phyloP scores from a whole-genome alignment of 2,113 vertebrate species.

The Excalfactoria chinensis region DNA sequence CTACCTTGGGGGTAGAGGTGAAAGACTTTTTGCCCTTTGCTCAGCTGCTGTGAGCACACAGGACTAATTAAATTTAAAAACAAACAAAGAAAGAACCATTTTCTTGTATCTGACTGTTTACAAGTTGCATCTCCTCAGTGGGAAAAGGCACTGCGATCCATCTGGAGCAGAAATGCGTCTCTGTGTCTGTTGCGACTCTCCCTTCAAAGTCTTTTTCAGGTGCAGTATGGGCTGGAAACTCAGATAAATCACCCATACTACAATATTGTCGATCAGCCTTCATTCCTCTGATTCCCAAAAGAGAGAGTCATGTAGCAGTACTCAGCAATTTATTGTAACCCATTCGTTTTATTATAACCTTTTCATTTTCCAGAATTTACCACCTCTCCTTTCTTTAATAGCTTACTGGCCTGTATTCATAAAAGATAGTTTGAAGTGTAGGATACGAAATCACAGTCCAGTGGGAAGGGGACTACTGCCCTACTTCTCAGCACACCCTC shows the following conservation, averaged over 20 bases:
- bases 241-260: background rate
- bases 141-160: background rate
- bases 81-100: background rate
- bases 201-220: background rate
- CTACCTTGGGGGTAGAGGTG: background rate
- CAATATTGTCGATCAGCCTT: background rate
- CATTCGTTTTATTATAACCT: background rate
- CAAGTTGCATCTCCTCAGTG: background rate
- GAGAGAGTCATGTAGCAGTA: background rate
- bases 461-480: background rate
- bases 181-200: background rate
- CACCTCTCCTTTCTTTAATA: background rate
- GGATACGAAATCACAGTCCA: background rate
- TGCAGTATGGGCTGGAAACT: background rate
- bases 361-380: background rate
- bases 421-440: background rate
- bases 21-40: background rate
- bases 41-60: background rate
- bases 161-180: background rate
- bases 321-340: background rate
- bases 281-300: background rate
- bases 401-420: background rate
- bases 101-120: background rate
- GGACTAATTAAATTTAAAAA: background rate
- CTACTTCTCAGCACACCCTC: background rate